Evolutionary conservation across 2,797 vertebrate species (phyloP).

Genomic region (Labroides dimidiatus): DNA sequence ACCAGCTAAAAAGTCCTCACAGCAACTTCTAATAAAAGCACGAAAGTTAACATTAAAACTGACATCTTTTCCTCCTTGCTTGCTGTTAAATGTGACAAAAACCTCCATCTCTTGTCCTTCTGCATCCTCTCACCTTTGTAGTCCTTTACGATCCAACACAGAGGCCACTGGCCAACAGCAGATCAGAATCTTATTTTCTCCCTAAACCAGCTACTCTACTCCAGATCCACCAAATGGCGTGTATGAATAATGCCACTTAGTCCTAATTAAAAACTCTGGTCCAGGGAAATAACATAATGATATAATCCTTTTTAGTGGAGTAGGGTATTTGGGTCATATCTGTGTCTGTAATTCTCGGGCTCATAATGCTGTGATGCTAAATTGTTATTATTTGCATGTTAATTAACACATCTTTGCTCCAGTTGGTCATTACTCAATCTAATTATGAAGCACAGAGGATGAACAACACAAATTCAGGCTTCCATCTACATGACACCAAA

Average conservation of each 20-base stretch:
- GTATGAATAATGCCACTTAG: slow-evolving; percentile 82
- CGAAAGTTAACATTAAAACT: neutral
- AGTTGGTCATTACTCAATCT: slow-evolving; percentile 69
- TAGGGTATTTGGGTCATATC: slow-evolving; percentile 80
- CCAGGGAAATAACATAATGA: slow-evolving; percentile 61
- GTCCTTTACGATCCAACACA: slow-evolving; percentile 45
- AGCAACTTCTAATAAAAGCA: neutral
- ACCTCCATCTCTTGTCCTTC: neutral
- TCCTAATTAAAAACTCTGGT: slow-evolving; percentile 74
- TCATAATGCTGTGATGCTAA: slow-evolving; percentile 68
- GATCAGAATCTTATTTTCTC: slow-evolving; percentile 64
- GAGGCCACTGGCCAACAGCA: slow-evolving; percentile 45
- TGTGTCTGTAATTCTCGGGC: slow-evolving; percentile 74
- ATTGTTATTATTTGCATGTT: slow-evolving; percentile 68
- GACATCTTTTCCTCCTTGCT: too few relatives aligned
- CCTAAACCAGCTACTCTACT: slow-evolving; percentile 74
- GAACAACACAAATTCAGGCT: slow-evolving; percentile 38
- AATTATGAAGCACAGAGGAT: slow-evolving; percentile 50
- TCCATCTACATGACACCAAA: slow-evolving; percentile 23
- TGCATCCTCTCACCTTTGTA: slow-evolving; percentile 16
- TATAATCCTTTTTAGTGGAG: slow-evolving; percentile 73
- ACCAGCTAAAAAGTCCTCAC: too few relatives aligned
- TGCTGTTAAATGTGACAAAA: too few relatives aligned
- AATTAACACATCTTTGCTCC: slow-evolving; percentile 67
- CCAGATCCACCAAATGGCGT: slow-evolving; percentile 73